Evolutionary conservation across 2,888 invertebrate species (phyloP).

Genomic region (Bombylius discolor): DNA sequence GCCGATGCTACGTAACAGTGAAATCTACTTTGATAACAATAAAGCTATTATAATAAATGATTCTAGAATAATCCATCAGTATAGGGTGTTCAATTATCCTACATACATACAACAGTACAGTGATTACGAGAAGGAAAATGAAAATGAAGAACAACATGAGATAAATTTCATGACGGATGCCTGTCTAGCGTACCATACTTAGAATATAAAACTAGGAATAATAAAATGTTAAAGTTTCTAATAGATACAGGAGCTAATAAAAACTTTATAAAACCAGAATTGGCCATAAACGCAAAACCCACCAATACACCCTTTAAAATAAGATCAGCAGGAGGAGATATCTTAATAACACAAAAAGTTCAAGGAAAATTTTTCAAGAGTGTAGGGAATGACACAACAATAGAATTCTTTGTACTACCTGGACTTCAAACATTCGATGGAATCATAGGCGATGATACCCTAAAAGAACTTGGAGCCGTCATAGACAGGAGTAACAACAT

Average conservation of each 20-base stretch:
- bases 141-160: constrained; percentile 1
- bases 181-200: constrained; percentile 10
- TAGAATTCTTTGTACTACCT: constrained; percentile 9
- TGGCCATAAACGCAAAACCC: not conserved
- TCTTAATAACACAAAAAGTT: constrained; percentile 3
- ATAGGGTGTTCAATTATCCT: too few species aligned
- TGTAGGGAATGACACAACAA: not conserved
- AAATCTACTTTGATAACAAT: too few species aligned
- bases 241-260: constrained; percentile 6
- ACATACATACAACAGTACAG: too few species aligned
- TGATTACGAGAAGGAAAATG: not conserved
- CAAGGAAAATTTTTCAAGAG: constrained; percentile 5
- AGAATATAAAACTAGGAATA: constrained; percentile 2
- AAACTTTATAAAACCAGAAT: constrained; percentile 3
- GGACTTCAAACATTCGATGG: constrained; percentile 6
- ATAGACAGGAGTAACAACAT: constrained; percentile 2
- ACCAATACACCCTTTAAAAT: constrained; percentile 1
- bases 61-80: too few species aligned
- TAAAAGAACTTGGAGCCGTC: constrained; percentile 6
- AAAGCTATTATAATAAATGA: too few species aligned
- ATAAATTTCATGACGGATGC: constrained; percentile 8
- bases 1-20: too few species aligned
- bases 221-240: constrained; percentile 2
- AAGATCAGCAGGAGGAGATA: constrained; percentile 1
- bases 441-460: constrained; percentile 7